Evolutionary conservation across 2,797 vertebrate species (phyloP).

Genomic region (Acestrorhynchus altus): DNA sequence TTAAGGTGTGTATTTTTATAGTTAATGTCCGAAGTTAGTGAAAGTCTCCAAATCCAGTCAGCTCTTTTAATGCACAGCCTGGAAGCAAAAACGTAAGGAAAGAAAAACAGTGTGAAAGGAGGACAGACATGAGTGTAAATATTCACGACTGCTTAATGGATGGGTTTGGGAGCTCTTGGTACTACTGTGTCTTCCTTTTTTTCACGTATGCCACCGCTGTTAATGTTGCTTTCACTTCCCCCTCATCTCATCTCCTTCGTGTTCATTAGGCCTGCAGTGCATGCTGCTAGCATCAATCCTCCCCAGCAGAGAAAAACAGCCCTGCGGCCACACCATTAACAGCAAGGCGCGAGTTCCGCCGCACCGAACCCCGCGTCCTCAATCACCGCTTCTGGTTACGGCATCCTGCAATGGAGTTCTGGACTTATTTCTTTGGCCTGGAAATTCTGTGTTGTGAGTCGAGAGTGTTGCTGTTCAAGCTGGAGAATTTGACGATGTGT

Average conservation of each 20-base stretch:
- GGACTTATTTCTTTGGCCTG: conserved; percentile 4
- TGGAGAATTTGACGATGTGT: neutral
- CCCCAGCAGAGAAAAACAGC: conserved; percentile 57
- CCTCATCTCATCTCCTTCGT: conserved; percentile 52
- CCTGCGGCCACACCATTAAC: conserved; percentile 57
- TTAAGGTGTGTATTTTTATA: neutral
- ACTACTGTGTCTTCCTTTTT: conserved; percentile 36
- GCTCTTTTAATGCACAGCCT: neutral
- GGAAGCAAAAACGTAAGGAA: neutral
- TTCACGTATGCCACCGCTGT: conserved; percentile 36
- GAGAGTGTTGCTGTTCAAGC: neutral
- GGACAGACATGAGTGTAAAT: conserved; percentile 30
- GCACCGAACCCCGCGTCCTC: conserved; percentile 43
- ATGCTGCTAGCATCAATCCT: conserved; percentile 59
- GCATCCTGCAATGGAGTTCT: conserved; percentile 29
- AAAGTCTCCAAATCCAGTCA: neutral
- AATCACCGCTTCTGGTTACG: conserved; percentile 42
- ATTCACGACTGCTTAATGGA: conserved; percentile 48
- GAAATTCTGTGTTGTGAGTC: conserved; percentile 13
- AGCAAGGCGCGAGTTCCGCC: conserved; percentile 48
- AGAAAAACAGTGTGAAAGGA: conserved; percentile 9
- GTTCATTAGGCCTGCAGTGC: conserved; percentile 63
- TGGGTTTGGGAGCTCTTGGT: conserved; percentile 52
- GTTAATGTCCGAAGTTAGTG: neutral
- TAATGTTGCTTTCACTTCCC: conserved; percentile 53